These are phyloP conservation scores for Leptocoma aspasia DNA, from an alignment of 2,113 vertebrate species.

Conservation along the genomic window DNA sequence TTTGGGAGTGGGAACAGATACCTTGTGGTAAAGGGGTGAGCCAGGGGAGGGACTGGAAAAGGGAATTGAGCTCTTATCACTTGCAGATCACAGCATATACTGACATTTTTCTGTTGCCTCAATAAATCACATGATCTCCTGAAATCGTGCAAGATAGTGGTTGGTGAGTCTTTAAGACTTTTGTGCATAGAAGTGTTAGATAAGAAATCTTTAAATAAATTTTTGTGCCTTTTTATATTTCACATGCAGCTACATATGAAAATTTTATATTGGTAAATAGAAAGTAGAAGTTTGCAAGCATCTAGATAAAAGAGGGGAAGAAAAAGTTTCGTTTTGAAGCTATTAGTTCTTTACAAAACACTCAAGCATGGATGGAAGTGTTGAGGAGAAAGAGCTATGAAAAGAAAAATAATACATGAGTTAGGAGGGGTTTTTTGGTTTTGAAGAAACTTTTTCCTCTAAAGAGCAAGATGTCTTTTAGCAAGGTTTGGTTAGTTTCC, in stretches of 20 bases:
- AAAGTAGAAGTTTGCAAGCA: not conserved
- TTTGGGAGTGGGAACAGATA: not conserved
- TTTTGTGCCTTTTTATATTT: not conserved
- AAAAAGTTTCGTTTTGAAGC: not conserved
- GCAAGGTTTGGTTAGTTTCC: not conserved
- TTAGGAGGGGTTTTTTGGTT: not conserved
- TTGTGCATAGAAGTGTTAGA: not conserved
- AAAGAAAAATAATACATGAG: not conserved
- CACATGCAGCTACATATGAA: not conserved
- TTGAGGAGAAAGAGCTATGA: not conserved
- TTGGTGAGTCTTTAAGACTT: not conserved
- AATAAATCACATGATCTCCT: not conserved
- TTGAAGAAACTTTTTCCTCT: conserved; percentile 2
- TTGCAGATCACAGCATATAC: not conserved
- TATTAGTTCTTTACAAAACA: not conserved
- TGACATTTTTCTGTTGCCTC: not conserved
- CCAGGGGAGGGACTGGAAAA: not conserved
- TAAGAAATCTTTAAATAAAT: not conserved
- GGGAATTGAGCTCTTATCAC: not conserved
- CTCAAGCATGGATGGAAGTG: not conserved
- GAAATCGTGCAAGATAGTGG: not conserved
- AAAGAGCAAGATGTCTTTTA: not conserved
- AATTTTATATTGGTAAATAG: not conserved
- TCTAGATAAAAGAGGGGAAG: not conserved
- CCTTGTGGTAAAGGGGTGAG: not conserved